Evolutionary conservation across 2,113 vertebrate species (phyloP), one percentile per base, ranked within the genome.

Genomic region (Orycteropus afer): DNA sequence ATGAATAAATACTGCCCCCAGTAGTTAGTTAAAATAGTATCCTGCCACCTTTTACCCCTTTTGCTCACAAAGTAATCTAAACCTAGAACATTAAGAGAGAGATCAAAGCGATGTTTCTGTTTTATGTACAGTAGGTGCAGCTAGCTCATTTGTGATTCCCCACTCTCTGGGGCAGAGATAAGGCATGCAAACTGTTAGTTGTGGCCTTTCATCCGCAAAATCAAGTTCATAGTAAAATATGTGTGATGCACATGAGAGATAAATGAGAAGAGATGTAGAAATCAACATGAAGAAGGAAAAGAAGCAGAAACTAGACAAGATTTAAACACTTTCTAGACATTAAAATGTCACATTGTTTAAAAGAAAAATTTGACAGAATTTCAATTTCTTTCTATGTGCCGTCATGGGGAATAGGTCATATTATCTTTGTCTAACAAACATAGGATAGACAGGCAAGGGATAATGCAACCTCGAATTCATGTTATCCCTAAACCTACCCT

Each of bases 61-160:
- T 93, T 97, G 96, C 97, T 98, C 86, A 73, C 97, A 98, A 97
- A 98, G 97, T 96, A 98, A 98, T 98, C 97, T 97, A 97, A 98
- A 98, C 96, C 97, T 92, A 91, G 96, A 96, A 98, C 96, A 98
- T 98, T 98, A 98, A 97, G 97, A 97, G 96, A 98, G 86, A 98
- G 98, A 98, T 98, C 97, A 98, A 98, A 98, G 98, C 78, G 89
- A 86, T 53, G 93, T 76, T 93, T 95, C 97, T 96, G 97, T 97
- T 98, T 98, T 97, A 98, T 98, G 96, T 98, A 97, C 95, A 61
- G 95, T 96, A 93, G 98, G 98, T 97, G 97, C 95, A 97, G 32
- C 97, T 89, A 57, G 93, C 93, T 97, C 90, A 73, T 96, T 94
- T 98, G 96, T 96, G 97, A 98, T 95, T 91, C 97, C 82, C 94